These are phyloP conservation scores for Ancistrus triradiatus DNA, from an alignment of 2,113 vertebrate genomes.

Conservation along the genomic window DNA sequence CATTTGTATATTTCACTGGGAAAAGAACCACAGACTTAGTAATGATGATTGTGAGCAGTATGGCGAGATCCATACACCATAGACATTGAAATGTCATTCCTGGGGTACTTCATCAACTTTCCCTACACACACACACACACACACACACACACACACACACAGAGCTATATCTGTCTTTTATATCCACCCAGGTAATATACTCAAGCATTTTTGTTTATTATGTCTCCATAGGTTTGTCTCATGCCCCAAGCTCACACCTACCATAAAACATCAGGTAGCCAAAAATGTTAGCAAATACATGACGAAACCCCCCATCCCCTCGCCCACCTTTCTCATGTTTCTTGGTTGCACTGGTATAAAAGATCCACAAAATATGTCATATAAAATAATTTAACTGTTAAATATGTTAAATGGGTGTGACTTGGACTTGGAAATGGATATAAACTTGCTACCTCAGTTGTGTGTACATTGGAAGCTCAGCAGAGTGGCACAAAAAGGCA, in stretches of 20 bases:
- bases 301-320: too few species aligned
- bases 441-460: conserved; percentile 71
- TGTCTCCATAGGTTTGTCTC: too few species aligned
- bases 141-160: too few species aligned
- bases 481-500: conserved; percentile 78
- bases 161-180: too few species aligned
- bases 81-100: conserved; percentile 72
- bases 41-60: conserved; percentile 76
- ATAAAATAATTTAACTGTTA: too few species aligned
- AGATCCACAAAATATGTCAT: too few species aligned
- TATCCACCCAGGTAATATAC: too few species aligned
- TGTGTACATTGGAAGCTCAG: conserved; percentile 80
- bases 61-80: conserved; percentile 73
- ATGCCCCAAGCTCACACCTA: conserved; percentile 49
- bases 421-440: too few species aligned
- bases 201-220: too few species aligned
- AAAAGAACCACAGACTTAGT: conserved; percentile 81
- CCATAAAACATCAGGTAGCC: conserved; percentile 81
- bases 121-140: conserved; percentile 58
- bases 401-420: too few species aligned
- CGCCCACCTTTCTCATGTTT: too few species aligned
- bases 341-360: conserved; percentile 69
- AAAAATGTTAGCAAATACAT: conserved; percentile 79
- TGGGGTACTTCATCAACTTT: conserved; percentile 75
- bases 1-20: conserved; percentile 59